Evolutionary conservation across 2,113 vertebrate genomes (phyloP).

Genomic region (Coreoperca whiteheadi): DNA sequence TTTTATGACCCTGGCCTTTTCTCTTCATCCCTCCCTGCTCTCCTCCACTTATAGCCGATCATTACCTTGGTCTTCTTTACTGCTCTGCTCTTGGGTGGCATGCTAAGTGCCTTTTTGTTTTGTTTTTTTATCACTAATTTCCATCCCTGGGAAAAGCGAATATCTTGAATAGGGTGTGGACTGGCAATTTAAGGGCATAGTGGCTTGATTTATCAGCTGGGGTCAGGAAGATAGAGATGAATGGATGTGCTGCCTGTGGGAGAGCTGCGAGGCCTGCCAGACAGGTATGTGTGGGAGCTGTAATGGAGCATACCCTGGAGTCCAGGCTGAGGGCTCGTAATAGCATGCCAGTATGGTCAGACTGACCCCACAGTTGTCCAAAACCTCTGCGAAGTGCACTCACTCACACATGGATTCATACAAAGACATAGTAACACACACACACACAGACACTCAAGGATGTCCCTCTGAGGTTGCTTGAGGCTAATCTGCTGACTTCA

Average conservation of each 20-base stretch:
- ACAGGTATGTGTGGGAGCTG: conserved; percentile 56
- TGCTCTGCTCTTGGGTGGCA: conserved; percentile 75
- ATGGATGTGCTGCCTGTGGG: conserved; percentile 68
- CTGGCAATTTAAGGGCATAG: conserved; percentile 68
- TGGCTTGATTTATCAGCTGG: conserved; percentile 76
- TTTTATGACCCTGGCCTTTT: conserved; percentile 74
- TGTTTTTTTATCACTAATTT: conserved; percentile 73
- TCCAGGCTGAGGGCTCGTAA: conserved; percentile 29
- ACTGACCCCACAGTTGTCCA: background rate
- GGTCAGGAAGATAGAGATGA: conserved; percentile 69
- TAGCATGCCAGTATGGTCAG: conserved; percentile 32
- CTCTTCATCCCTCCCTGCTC: conserved; percentile 56
- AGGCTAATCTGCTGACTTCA: conserved; percentile 60
- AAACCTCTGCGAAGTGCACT: conserved; percentile 19
- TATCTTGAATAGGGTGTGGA: conserved; percentile 63
- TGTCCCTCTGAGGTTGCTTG: conserved; percentile 42
- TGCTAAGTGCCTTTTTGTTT: conserved; percentile 74
- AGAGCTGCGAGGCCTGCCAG: conserved; percentile 56
- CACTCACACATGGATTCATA: conserved; percentile 23
- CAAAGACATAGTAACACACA: conserved; percentile 24
- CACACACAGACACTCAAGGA: background rate
- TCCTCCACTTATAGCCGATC: conserved; percentile 59
- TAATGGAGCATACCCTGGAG: conserved; percentile 55
- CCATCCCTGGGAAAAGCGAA: conserved; percentile 69
- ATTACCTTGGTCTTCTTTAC: conserved; percentile 71